Evolutionary conservation across 2,113 vertebrate species (phyloP), one percentile per base, ranked within the genome.

Genomic region (Gila orcuttii): DNA sequence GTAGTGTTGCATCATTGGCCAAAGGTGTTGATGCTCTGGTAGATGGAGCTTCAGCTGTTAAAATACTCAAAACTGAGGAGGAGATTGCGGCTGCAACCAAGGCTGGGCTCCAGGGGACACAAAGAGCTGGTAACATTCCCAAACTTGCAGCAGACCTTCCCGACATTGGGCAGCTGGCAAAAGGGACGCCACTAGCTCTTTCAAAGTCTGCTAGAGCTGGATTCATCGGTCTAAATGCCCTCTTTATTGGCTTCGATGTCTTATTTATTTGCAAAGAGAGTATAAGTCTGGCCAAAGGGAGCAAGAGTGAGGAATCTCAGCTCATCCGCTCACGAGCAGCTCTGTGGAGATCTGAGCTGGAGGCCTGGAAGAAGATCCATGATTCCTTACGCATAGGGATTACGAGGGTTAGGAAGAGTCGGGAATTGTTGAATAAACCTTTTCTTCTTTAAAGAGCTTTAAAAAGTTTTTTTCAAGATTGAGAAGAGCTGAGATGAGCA

Each of bases 201-300:
- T 81, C 90, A 12, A 84, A 86, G 28, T 52, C 87, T 23, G 87
- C 88, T 4, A 88, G 89, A 62, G 85, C 47, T 6, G 90, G 86
- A 15, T 83, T 91, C 2, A 91, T 92, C 39, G 33, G 81, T 0
- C 9, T 90, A 39, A 90, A 90, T 33, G 86, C 85, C 42, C 50
- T 90, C 11, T 92, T 91, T 47, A 90, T 92, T 62, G 91, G 90
- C 6, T 4, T 92, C 23, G 91, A 92, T 83, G 79, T 90, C 1
- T 25, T 91, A 19, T 88, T 87, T 78, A 92, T 92, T 85, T 86
- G 88, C 28, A 91, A 88, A 83, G 88, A 89, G 17, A 88, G 89
- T 17, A 52, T 91, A 0, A 88, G 79, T 78, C 74, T 92, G 68
- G 85, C 91, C 47, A 85, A 87, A 74, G 90, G 89, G 1, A 91